Evolutionary conservation across 2,113 vertebrate species (phyloP).

Genomic region (Perca flavescens): DNA sequence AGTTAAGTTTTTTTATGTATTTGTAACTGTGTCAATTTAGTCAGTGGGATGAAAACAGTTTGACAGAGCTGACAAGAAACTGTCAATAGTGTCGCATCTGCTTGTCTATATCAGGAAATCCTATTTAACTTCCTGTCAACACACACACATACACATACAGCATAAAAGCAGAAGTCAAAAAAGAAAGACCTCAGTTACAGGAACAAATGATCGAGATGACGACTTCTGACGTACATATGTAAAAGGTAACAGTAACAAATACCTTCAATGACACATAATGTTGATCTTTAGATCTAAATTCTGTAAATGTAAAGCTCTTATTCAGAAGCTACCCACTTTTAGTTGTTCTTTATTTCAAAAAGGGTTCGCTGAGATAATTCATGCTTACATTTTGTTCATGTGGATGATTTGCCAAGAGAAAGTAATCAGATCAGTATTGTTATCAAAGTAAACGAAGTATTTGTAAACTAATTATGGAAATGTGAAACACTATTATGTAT

Average conservation of each 20-base stretch:
- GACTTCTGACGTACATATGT: neutral
- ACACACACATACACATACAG: neutral
- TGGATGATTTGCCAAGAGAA: neutral
- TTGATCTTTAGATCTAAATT: neutral
- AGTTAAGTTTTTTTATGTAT: neutral
- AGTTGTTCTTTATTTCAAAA: neutral
- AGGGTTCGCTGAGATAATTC: neutral
- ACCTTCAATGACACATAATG: neutral
- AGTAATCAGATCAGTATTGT: neutral
- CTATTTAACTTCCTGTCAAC: constrained; percentile 70
- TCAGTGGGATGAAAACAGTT: neutral
- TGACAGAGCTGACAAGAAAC: neutral
- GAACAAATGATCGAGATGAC: constrained; percentile 11
- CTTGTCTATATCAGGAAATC: constrained; percentile 73
- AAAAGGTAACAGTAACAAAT: constrained; percentile 40
- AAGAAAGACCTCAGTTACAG: constrained; percentile 12
- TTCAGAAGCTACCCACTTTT: neutral
- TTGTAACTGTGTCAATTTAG: constrained; percentile 7
- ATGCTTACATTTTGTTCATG: neutral
- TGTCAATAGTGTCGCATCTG: constrained; percentile 14
- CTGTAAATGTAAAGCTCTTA: neutral
- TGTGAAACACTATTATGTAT: neutral
- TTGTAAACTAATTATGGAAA: neutral
- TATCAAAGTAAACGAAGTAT: neutral
- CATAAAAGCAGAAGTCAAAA: constrained; percentile 16